These are phyloP conservation scores for Macrochelys suwanniensis DNA, from an alignment of 2,797 vertebrate genomes.

Conservation along the genomic window DNA sequence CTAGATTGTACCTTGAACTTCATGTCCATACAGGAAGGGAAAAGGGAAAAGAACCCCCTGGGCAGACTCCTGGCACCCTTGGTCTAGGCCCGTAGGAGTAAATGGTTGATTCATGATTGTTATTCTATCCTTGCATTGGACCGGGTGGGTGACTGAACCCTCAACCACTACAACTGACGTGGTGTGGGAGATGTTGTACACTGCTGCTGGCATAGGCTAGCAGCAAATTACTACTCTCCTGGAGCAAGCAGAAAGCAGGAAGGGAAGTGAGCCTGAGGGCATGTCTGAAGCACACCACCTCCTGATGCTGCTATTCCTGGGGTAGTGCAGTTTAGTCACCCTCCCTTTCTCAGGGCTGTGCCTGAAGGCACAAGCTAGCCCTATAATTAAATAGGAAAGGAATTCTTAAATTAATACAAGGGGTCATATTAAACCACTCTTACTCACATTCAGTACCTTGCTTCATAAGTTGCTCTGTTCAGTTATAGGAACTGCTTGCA, in stretches of 20 bases:
- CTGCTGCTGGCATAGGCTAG: not conserved
- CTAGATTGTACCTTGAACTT: not conserved
- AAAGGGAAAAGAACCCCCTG: not conserved
- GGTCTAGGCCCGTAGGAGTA: rapidly evolving
- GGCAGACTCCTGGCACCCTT: not conserved
- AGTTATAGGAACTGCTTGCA: not conserved
- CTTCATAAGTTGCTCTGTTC: not conserved
- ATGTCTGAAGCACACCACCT: not conserved
- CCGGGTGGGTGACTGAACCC: not conserved
- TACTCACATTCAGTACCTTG: not conserved
- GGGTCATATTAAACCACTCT: not conserved
- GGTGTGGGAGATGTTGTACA: not conserved
- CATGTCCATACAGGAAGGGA: rapidly evolving
- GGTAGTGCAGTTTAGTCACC: not conserved
- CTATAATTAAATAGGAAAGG: not conserved
- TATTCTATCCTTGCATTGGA: not conserved
- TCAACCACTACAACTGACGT: not conserved
- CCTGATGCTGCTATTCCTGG: not conserved
- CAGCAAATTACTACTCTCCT: not conserved
- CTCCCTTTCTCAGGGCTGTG: not conserved
- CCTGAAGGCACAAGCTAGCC: not conserved
- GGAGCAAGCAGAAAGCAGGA: not conserved
- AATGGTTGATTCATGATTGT: not conserved
- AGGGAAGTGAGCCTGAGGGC: not conserved
- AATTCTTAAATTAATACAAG: not conserved